A percentile compares a stretch with the other conserved stretches of the same genome.
Evolutionary conservation across 2,797 vertebrate genomes (phyloP).

Genomic region (Phalloptychus januarius): DNA sequence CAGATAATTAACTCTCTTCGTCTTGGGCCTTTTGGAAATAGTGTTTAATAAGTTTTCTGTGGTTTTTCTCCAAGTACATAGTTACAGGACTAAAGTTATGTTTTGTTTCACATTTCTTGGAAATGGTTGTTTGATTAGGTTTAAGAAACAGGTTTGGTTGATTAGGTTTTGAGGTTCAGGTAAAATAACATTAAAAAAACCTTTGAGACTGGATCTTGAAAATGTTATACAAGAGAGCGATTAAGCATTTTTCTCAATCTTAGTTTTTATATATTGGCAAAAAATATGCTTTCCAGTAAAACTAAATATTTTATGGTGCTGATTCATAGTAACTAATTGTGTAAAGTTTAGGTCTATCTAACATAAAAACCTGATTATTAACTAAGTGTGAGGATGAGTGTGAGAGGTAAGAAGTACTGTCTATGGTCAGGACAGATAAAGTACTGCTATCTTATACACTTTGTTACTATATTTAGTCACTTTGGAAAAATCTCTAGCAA

Average conservation of each 20-base stretch:
- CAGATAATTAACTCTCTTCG: slow-evolving; percentile 4
- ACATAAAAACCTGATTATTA: not conserved
- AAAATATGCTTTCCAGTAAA: not conserved
- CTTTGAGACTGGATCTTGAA: not conserved
- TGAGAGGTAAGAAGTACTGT: too few species aligned
- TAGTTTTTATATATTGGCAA: not conserved
- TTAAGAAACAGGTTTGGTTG: not conserved
- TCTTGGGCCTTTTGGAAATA: not conserved
- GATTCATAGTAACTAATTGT: not conserved
- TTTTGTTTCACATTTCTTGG: not conserved
- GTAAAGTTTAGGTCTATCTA: not conserved
- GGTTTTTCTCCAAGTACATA: not conserved
- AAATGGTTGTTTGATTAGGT: not conserved
- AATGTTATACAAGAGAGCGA: not conserved
- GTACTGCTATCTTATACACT: too few species aligned
- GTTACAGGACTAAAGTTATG: not conserved
- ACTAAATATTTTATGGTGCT: not conserved
- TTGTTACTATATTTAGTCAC: too few species aligned
- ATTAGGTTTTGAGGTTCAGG: not conserved
- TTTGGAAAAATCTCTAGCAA: too few species aligned
- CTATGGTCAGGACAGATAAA: too few species aligned
- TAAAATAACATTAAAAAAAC: not conserved
- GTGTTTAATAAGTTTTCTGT: slow-evolving; percentile 7
- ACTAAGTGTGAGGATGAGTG: not conserved
- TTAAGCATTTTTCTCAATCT: not conserved